Base-by-base conservation (phyloP, 2,888 invertebrate genomes). In the Drosophila aldrichi region DNA sequence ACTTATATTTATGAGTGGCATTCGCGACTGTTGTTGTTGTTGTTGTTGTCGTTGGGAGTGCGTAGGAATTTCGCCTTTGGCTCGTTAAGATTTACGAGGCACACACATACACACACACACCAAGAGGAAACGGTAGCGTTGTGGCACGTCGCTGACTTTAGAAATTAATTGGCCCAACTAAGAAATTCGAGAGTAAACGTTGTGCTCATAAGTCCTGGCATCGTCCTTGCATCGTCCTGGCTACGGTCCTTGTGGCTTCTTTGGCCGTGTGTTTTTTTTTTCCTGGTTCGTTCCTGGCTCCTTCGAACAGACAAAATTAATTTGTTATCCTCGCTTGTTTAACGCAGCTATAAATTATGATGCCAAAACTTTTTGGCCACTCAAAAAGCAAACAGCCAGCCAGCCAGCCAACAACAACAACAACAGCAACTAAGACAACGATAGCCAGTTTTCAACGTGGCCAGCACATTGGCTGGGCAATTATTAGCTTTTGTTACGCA, bases 91-190 rank as follows among this genome's bases (percentile, higher is more conserved):
- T 89, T 87, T 87, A 87, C 90, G 86, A 87, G 81, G 61, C 80
- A 56, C 44, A 59, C 34, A 46, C 43, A 43, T 18, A 48, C 40
- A 25, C 7, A 6, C 80, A 59, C 41, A 59, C 25, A 43, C 43
- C 18, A 20, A 34, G 51, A 43, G 54, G 51, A 38, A 74, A 56
- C 51, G 43, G 51, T 38, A 46, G 67, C 79, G 67, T 51, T 61
- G 81, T 72, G 77, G 73, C 82, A 78, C 81, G 77, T 72, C 73
- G 79, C 77, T 89, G 89, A 90, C 89, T 90, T 90, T 89, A 87
- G 88, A 90, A 90, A 88, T 88, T 88, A 88, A 88, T 88, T 88
- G 88, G 88, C 82, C 82, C 89, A 90, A 88, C 89, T 82, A 90
- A 81, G 88, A 87, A 86, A 86, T 81, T 89, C 82, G 82, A 88